phyloP scores from a whole-genome alignment of 2,888 invertebrate genomes.

The Ecdyonurus torrentis region DNA sequence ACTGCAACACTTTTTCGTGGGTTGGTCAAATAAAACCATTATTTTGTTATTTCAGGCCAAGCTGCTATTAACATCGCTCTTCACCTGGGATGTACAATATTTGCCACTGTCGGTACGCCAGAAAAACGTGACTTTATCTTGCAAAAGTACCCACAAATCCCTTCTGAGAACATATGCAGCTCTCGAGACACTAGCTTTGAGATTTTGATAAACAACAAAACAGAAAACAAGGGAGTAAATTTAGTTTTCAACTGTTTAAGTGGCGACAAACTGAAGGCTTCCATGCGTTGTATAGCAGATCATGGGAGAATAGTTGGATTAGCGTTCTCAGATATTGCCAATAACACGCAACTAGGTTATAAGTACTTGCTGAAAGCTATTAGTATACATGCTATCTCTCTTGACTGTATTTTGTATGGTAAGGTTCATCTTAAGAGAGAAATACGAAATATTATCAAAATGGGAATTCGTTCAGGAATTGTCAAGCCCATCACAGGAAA shows the following conservation, averaged over 20 bases:
- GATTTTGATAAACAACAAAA: slow-evolving; percentile 58
- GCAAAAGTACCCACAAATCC: slow-evolving; percentile 36
- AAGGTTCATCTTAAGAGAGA: slow-evolving; percentile 32
- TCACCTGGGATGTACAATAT: slow-evolving; percentile 43
- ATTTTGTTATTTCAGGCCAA: too few species aligned
- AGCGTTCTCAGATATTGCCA: slow-evolving; percentile 38
- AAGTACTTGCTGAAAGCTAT: slow-evolving; percentile 50
- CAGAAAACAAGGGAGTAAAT: slow-evolving; percentile 78
- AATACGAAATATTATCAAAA: slow-evolving; percentile 36
- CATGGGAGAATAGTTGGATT: slow-evolving; percentile 67
- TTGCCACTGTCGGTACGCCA: slow-evolving; percentile 51
- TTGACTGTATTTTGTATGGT: slow-evolving; percentile 47
- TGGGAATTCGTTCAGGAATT: slow-evolving; percentile 45
- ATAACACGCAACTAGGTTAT: slow-evolving; percentile 33
- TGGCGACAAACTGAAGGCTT: slow-evolving; percentile 73
- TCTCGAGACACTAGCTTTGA: slow-evolving; percentile 79
- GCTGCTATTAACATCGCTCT: slow-evolving; percentile 60
- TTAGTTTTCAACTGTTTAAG: slow-evolving; percentile 80
- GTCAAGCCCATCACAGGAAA: slow-evolving; percentile 41
- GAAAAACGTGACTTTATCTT: slow-evolving; percentile 46
- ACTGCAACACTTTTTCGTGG: too few species aligned
- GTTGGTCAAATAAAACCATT: too few species aligned
- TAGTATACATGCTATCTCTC: slow-evolving; percentile 58
- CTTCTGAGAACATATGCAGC: slow-evolving; percentile 58
- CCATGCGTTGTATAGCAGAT: slow-evolving; percentile 38